phyloP scores from a whole-genome alignment of 2,888 invertebrate species.

The Podabrus alpinus region DNA sequence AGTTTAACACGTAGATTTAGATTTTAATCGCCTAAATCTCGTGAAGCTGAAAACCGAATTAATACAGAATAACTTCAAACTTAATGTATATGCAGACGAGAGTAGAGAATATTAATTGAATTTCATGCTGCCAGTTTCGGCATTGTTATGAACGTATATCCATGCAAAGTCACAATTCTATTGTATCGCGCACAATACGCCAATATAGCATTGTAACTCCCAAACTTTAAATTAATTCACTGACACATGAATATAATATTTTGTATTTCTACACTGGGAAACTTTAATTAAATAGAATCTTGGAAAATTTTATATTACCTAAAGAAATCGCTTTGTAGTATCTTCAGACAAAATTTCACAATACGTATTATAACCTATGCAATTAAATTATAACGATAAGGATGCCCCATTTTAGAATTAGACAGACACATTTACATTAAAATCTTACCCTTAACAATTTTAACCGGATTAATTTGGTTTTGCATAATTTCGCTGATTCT shows the following conservation, averaged over 20 bases:
- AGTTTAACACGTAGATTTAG: constrained; percentile 23
- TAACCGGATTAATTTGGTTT: background rate
- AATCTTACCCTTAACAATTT: background rate
- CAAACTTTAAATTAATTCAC: constrained; percentile 51
- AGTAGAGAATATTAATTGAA: constrained; percentile 46
- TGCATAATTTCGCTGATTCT: background rate
- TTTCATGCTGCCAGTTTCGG: constrained; percentile 47
- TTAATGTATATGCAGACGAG: constrained; percentile 48
- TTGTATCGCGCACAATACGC: constrained; percentile 49
- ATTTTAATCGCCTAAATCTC: constrained; percentile 28
- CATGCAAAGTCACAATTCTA: constrained; percentile 55
- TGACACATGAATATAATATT: constrained; percentile 41
- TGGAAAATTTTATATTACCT: background rate
- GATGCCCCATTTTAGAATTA: background rate
- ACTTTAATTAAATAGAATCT: background rate
- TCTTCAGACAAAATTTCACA: background rate
- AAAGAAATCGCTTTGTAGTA: background rate
- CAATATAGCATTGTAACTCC: constrained; percentile 49
- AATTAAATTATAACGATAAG: background rate
- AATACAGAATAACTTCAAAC: constrained; percentile 49
- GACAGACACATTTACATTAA: background rate
- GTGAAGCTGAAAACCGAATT: constrained; percentile 34
- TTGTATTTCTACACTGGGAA: constrained; percentile 29
- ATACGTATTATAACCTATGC: background rate
- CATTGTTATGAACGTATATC: constrained; percentile 49